phyloP scores from a whole-genome alignment of 35 echinoderm and acorn worm genomes.

The Amphiura filiformis region DNA sequence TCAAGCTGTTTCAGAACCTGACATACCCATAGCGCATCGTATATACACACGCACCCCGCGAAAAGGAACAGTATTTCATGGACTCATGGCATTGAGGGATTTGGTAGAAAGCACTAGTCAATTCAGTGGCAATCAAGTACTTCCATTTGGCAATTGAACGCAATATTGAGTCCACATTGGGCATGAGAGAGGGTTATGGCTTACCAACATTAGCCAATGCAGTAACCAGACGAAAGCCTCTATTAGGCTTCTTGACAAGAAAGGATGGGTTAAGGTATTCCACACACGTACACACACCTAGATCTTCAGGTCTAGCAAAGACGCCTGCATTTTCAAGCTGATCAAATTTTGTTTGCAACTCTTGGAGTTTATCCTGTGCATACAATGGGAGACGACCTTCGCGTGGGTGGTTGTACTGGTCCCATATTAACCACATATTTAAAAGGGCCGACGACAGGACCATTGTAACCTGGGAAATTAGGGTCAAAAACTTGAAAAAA shows the following conservation, averaged over 20 bases:
- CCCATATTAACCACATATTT: conserved; percentile 55
- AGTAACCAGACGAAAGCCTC: conserved; percentile 13
- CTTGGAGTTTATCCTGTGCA: conserved; percentile 43
- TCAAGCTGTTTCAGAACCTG: conserved; percentile 38
- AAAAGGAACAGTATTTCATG: conserved; percentile 43
- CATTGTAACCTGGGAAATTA: conserved; percentile 20
- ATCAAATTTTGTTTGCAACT: conserved; percentile 73
- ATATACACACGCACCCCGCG: conserved; percentile 38
- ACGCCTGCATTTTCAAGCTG: conserved; percentile 48
- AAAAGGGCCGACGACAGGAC: conserved; percentile 19
- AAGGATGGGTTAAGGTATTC: conserved; percentile 67
- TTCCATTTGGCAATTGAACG: too few species aligned
- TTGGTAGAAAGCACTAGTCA: too few species aligned
- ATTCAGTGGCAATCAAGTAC: too few species aligned
- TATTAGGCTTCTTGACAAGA: conserved; percentile 46
- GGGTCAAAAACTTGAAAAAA: conserved; percentile 27
- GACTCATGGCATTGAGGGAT: not conserved
- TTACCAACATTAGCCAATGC: conserved; percentile 40
- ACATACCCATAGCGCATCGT: conserved; percentile 53
- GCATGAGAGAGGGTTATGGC: conserved; percentile 57
- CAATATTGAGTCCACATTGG: conserved; percentile 39
- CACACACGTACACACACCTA: conserved; percentile 27
- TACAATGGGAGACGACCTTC: conserved; percentile 44
- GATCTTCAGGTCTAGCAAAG: conserved; percentile 64
- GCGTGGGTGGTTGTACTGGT: conserved; percentile 45